Conservation (phyloP, 1,140 invertebrate genomes). For the Sarcophaga bullata region DNA sequence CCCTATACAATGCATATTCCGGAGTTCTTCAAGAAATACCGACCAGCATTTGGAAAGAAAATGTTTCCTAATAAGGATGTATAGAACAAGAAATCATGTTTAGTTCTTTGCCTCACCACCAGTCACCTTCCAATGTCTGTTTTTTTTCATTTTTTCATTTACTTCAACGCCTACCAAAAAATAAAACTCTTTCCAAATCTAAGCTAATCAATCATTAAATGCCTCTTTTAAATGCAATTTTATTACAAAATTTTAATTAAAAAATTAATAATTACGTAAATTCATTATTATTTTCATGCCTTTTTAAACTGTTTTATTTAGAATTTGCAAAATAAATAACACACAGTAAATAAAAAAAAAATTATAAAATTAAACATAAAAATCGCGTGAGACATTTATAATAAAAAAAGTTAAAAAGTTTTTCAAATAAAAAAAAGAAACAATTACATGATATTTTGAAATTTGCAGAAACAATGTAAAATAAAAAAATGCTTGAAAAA, state of each 20-base stretch:
- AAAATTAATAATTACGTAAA: background rate
- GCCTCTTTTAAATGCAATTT: background rate
- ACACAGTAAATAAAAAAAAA: background rate
- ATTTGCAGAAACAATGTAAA: background rate
- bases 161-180: no score
- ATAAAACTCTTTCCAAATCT: no score
- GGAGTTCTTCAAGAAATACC: no score
- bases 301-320: background rate
- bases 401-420: background rate
- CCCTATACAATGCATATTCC: no score
- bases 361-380: background rate
- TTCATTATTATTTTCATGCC: background rate
- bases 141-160: no score
- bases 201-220: background rate
- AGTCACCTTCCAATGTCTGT: no score
- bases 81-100: no score
- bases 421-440: background rate
- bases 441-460: constrained; percentile 4
- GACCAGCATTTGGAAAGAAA: no score
- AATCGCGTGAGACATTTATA: constrained; percentile 14
- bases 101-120: no score
- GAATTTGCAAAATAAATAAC: background rate
- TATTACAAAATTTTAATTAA: background rate
- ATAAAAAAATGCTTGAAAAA: background rate
- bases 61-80: no score